phyloP scores from a whole-genome alignment of 2,888 invertebrate species.

The Eucriotettix oculatus region DNA sequence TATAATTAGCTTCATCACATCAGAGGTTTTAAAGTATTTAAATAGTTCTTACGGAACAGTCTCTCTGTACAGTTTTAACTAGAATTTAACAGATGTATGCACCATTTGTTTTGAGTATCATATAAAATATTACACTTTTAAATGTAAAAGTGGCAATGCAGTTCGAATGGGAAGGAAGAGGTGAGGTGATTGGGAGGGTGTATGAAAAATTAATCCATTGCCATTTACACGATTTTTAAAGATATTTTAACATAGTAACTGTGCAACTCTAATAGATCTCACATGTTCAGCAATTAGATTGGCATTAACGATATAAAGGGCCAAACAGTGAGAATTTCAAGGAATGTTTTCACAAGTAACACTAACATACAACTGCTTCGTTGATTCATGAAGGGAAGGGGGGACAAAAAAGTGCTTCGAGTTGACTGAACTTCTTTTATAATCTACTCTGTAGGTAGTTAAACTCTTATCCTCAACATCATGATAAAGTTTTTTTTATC shows the following conservation, averaged over 20 bases:
- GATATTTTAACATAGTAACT: constrained; percentile 12
- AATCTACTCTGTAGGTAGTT: constrained; percentile 16
- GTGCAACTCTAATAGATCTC: constrained; percentile 15
- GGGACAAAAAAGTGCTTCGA: constrained; percentile 15
- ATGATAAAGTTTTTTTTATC: constrained; percentile 17
- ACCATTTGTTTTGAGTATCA: constrained; percentile 16
- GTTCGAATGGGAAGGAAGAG: constrained; percentile 5
- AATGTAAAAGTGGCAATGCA: constrained; percentile 12
- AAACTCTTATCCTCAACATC: constrained; percentile 17
- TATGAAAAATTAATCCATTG: constrained; percentile 12
- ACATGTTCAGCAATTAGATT: constrained; percentile 15
- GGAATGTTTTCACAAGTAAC: constrained; percentile 16
- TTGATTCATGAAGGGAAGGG: constrained; percentile 14
- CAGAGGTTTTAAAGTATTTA: constrained; percentile 9
- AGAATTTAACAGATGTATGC: constrained; percentile 16
- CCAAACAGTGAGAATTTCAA: constrained; percentile 14
- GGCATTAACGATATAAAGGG: constrained; percentile 15
- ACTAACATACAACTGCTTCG: constrained; percentile 16
- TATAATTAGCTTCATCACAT: constrained; percentile 12
- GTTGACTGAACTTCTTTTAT: constrained; percentile 16
- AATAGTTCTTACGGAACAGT: constrained; percentile 12
- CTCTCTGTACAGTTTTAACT: constrained; percentile 14
- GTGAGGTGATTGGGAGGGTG: constrained; percentile 6
- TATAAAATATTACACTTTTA: constrained; percentile 15
- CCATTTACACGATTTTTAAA: constrained; percentile 9